Percentiles rank a stretch among this genome's conserved stretches.
These are phyloP conservation scores for Microctenopoma steveboyesi DNA, from an alignment of 2,797 vertebrate genomes.

Conservation along the genomic window DNA sequence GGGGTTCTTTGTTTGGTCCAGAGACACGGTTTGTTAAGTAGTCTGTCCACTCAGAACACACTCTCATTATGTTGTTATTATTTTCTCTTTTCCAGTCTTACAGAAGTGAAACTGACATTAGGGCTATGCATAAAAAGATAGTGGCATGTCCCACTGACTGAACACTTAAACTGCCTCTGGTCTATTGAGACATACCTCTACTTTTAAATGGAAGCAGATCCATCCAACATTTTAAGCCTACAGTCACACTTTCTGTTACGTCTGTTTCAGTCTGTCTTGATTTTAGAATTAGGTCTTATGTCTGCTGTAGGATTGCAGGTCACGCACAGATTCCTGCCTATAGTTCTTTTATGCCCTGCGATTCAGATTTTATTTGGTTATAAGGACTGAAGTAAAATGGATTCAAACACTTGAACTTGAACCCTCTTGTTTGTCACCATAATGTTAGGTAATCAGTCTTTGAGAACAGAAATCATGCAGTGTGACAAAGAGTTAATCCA, in stretches of 20 bases:
- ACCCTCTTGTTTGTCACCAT: conserved; percentile 3
- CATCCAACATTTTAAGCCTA: neutral
- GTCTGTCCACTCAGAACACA: neutral
- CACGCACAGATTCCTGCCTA: neutral
- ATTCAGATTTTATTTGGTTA: neutral
- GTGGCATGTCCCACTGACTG: neutral
- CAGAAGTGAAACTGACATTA: neutral
- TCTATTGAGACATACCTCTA: neutral
- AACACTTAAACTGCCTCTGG: neutral
- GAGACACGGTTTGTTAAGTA: no score
- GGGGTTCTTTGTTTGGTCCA: no score
- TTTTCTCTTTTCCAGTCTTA: neutral
- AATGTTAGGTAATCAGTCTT: conserved; percentile 16
- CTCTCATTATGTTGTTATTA: neutral
- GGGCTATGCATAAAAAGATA: neutral
- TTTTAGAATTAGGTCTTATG: neutral
- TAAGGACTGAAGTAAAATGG: neutral
- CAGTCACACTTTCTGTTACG: neutral
- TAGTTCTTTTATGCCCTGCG: neutral
- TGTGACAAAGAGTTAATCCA: conserved; percentile 48
- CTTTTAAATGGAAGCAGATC: neutral
- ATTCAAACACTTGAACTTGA: neutral
- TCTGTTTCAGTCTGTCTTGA: neutral
- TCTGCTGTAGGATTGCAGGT: neutral
- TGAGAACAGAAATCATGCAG: conserved; percentile 28